Percentiles rank a stretch among this genome's conserved stretches.
These are phyloP conservation scores for Gymnogyps californianus DNA, from an alignment of 2,113 vertebrate genomes.

Conservation along the genomic window DNA sequence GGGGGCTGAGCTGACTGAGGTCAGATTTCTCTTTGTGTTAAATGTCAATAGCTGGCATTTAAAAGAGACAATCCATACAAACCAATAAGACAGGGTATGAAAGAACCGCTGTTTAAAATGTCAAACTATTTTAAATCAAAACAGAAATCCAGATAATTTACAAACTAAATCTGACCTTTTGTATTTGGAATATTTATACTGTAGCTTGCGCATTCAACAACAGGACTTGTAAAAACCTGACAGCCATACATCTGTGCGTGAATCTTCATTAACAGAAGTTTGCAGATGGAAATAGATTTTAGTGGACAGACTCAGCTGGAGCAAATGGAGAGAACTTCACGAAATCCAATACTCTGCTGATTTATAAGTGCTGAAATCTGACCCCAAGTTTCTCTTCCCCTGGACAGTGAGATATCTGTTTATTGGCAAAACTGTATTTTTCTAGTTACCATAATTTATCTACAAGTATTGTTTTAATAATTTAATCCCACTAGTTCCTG, in stretches of 20 bases:
- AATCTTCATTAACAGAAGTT: constrained; percentile 31
- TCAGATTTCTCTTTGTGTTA: constrained; percentile 75
- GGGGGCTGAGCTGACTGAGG: constrained; percentile 70
- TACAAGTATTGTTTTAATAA: background rate
- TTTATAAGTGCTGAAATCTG: background rate
- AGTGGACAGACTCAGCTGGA: constrained; percentile 15
- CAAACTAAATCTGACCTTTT: constrained; percentile 77
- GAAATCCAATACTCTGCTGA: background rate
- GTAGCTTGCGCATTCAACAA: constrained; percentile 57
- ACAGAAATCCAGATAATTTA: constrained; percentile 75
- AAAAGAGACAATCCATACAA: constrained; percentile 76
- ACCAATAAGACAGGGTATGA: constrained; percentile 69
- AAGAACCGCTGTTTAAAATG: constrained; percentile 75
- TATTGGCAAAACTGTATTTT: background rate
- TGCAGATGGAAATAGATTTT: constrained; percentile 57
- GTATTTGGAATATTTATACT: constrained; percentile 72
- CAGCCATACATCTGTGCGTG: constrained; percentile 59
- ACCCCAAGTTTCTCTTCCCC: background rate
- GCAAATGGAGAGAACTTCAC: background rate
- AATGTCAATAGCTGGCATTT: constrained; percentile 79
- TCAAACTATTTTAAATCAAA: constrained; percentile 79
- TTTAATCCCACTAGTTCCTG: background rate
- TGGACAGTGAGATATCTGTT: background rate
- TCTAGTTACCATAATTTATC: background rate
- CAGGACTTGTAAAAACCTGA: constrained; percentile 63